Evolutionary conservation across 2,113 vertebrate species (phyloP).

Genomic region (Etheostoma spectabile): DNA sequence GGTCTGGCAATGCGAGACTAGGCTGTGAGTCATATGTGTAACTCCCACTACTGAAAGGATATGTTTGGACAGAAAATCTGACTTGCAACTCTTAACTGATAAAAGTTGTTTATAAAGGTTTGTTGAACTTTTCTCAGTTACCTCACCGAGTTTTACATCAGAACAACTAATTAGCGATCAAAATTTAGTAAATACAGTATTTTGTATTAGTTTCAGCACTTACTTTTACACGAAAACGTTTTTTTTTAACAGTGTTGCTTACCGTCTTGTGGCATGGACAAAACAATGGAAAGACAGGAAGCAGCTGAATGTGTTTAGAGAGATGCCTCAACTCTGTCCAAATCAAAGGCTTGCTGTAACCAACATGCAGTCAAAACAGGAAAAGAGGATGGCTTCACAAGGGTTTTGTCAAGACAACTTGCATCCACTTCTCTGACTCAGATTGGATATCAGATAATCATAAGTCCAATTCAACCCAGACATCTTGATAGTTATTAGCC

Average conservation of each 20-base stretch:
- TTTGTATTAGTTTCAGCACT: neutral
- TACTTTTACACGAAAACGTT: neutral
- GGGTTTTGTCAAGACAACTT: neutral
- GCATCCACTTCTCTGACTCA: neutral
- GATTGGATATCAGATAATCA: neutral
- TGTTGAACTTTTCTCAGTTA: neutral
- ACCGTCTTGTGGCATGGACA: neutral
- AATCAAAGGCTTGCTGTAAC: neutral
- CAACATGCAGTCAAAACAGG: constrained; percentile 9
- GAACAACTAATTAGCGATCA: neutral
- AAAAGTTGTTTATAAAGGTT: no score
- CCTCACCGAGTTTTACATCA: neutral
- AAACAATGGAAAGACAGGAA: constrained; percentile 18
- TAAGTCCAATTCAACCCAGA: neutral
- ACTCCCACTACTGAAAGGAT: no score
- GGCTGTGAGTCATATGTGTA: no score
- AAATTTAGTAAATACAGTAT: neutral
- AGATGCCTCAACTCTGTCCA: neutral
- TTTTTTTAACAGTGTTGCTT: neutral
- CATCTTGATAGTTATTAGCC: neutral
- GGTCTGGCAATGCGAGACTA: no score
- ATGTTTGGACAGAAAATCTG: no score
- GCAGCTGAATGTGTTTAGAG: constrained; percentile 21
- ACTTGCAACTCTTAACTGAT: no score
- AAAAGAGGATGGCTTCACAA: neutral